Evolutionary conservation across 1,140 invertebrate genomes (phyloP).

Genomic region (Wasmannia auropunctata): DNA sequence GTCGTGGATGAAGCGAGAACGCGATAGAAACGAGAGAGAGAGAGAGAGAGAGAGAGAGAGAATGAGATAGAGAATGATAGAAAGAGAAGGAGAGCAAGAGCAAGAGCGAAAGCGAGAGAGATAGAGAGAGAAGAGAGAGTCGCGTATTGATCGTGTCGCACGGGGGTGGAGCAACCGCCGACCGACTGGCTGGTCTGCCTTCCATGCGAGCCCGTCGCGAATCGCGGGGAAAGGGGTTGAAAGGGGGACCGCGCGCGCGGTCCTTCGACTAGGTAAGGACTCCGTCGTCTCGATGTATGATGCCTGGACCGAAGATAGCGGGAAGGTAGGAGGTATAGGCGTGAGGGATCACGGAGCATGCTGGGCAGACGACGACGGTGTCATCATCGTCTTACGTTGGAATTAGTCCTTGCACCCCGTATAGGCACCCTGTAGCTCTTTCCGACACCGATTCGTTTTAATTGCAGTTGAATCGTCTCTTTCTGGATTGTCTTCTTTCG

Average conservation of each 20-base stretch:
- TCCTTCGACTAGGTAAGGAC: slow-evolving; percentile 38
- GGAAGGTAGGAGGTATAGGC: neutral
- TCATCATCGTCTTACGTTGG: neutral
- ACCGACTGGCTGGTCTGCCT: slow-evolving; percentile 80
- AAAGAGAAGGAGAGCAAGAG: slow-evolving; percentile 59
- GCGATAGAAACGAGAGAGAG: slow-evolving; percentile 56
- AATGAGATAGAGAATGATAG: slow-evolving; percentile 39
- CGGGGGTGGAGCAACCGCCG: slow-evolving; percentile 82
- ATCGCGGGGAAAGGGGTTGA: slow-evolving; percentile 60
- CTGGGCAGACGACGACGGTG: neutral
- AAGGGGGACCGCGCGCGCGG: slow-evolving; percentile 46
- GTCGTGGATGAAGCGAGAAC: slow-evolving; percentile 46
- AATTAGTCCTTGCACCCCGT: too few relatives aligned
- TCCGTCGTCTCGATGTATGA: slow-evolving; percentile 8
- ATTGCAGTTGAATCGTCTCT: slow-evolving; percentile 2
- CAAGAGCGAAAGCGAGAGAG: slow-evolving; percentile 54
- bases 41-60: slow-evolving; percentile 46
- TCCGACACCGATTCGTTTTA: neutral
- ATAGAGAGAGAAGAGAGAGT: slow-evolving; percentile 71
- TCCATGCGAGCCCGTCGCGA: slow-evolving; percentile 72
- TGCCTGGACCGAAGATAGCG: slow-evolving; percentile 19
- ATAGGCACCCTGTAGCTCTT: neutral
- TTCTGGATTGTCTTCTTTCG: neutral
- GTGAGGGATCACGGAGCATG: slow-evolving; percentile 15
- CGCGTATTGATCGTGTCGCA: slow-evolving; percentile 84